Percentiles rank a stretch among this genome's conserved stretches.
phyloP scores from a whole-genome alignment of 1,140 invertebrate species.

The Penaeus japonicus region DNA sequence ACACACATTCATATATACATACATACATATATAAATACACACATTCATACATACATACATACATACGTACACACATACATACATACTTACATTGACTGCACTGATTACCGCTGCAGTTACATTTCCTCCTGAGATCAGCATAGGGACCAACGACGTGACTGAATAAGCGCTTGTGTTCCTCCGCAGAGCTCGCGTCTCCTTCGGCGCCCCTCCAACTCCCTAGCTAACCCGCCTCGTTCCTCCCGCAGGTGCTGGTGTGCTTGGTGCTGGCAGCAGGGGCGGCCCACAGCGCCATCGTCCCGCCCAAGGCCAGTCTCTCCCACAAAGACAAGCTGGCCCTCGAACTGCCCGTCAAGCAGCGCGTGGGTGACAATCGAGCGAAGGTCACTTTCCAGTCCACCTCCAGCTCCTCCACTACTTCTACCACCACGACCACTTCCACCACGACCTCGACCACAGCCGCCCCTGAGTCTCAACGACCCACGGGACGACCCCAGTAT shows the following conservation, averaged over 20 bases:
- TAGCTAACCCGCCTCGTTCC: not conserved
- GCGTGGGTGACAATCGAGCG: not conserved
- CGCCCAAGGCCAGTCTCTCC: not conserved
- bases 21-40: no score
- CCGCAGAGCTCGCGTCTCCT: not conserved
- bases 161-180: not conserved
- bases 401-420: not conserved
- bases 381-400: conserved; percentile 2
- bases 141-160: no score
- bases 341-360: conserved; percentile 10
- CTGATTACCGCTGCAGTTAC: not conserved
- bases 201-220: not conserved
- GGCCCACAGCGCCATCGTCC: not conserved
- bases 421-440: not conserved
- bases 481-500: not conserved
- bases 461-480: not conserved
- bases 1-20: no score
- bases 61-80: no score
- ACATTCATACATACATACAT: no score
- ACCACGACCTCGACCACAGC: not conserved
- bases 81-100: no score
- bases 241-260: not conserved
- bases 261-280: not conserved
- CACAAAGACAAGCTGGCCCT: conserved; percentile 36
- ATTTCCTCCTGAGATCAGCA: not conserved